phyloP scores from a whole-genome alignment of 2,113 vertebrate genomes.

The Ammodytes dubius region DNA sequence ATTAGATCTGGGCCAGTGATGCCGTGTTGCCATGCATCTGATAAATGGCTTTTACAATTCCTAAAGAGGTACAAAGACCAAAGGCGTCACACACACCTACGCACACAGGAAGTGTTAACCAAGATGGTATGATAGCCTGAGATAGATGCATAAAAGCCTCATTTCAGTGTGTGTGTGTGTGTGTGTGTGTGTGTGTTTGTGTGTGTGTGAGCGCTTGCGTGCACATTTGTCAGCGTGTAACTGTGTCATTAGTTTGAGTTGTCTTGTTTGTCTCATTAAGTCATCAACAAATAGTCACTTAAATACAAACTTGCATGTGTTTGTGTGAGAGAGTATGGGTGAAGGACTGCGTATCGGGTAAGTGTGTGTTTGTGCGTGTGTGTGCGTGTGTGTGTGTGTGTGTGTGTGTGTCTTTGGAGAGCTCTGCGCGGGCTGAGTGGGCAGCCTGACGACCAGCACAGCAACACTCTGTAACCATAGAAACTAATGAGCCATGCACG shows the following conservation, averaged over 20 bases:
- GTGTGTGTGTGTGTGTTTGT: background rate
- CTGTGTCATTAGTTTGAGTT: conserved; percentile 15
- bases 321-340: conserved; percentile 12
- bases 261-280: conserved; percentile 2
- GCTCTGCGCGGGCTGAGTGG: conserved; percentile 77
- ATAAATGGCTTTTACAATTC: background rate
- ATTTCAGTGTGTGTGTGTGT: conserved; percentile 2
- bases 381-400: conserved; percentile 25
- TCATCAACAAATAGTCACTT: conserved; percentile 9
- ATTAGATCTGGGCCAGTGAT: background rate
- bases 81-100: background rate
- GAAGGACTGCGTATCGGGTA: conserved; percentile 8
- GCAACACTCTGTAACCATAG: conserved; percentile 85
- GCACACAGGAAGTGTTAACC: background rate
- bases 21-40: background rate
- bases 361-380: conserved; percentile 1
- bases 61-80: background rate
- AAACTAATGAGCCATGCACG: conserved; percentile 78
- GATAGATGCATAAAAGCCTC: background rate
- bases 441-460: conserved; percentile 82
- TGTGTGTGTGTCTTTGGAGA: conserved; percentile 58
- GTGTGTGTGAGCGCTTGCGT: background rate
- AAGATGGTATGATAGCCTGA: background rate
- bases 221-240: background rate
- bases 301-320: conserved; percentile 8